A percentile compares a stretch with the other conserved stretches of the same genome.
phyloP scores from a whole-genome alignment of 1,140 invertebrate species.

The Sminthurides bifidus region DNA sequence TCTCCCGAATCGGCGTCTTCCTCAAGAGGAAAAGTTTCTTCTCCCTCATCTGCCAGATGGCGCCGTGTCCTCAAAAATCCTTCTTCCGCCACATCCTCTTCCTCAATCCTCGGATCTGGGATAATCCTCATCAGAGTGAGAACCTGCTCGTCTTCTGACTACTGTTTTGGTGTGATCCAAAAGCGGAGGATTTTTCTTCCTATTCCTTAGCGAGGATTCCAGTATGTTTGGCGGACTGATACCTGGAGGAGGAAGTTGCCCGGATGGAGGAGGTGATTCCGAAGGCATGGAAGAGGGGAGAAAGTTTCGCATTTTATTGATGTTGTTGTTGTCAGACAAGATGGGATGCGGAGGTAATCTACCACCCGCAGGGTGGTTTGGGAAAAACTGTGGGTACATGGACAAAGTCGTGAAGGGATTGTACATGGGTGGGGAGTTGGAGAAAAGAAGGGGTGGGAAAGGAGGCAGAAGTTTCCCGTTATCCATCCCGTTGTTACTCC shows the following conservation, averaged over 20 bases:
- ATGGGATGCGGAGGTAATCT: conserved; percentile 8
- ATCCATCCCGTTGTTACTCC: background rate
- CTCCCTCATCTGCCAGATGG: background rate
- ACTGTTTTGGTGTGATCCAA: background rate
- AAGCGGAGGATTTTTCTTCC: background rate
- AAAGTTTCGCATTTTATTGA: conserved; percentile 32
- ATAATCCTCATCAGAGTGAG: no score
- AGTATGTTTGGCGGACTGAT: background rate
- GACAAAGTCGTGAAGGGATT: conserved; percentile 29
- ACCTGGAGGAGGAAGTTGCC: background rate
- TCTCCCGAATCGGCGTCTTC: conserved; percentile 18
- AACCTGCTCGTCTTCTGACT: background rate
- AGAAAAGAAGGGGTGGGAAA: conserved; percentile 15
- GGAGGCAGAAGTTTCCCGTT: background rate
- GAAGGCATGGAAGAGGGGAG: conserved; percentile 38
- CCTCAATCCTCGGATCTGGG: no score
- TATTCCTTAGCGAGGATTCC: background rate
- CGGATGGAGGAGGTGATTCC: conserved; percentile 18
- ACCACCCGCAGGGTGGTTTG: background rate
- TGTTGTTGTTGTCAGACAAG: background rate
- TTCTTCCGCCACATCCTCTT: background rate
- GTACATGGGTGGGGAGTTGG: conserved; percentile 18
- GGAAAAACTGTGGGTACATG: conserved; percentile 24
- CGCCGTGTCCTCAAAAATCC: no score
- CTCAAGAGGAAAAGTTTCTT: conserved; percentile 14